Evolutionary conservation across 2,888 invertebrate genomes (phyloP).

Genomic region (Ennomos fuscantarius): DNA sequence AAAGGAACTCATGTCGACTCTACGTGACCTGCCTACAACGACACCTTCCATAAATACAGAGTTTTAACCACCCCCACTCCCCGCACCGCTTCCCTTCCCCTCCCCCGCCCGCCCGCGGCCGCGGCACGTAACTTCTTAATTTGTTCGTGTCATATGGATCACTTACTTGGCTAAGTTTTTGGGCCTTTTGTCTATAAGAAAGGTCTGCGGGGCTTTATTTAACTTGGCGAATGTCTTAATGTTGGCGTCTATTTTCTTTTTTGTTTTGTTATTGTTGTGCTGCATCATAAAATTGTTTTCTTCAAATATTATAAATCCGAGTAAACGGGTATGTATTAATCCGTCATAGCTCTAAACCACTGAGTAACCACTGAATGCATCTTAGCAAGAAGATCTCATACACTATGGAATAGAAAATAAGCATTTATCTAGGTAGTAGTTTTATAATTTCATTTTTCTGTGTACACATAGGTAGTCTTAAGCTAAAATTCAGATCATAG

Average conservation of each 20-base stretch:
- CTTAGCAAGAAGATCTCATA: no score
- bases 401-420: no score
- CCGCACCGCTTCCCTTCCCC: background rate
- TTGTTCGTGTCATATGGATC: conserved; percentile 49
- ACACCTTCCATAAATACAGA: conserved; percentile 50
- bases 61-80: conserved; percentile 40
- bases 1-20: conserved; percentile 39
- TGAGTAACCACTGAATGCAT: no score
- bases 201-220: conserved; percentile 29
- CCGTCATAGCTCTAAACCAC: no score
- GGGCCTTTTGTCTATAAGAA: conserved; percentile 33
- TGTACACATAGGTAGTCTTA: no score
- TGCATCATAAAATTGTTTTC: background rate
- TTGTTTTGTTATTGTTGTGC: conserved; percentile 17
- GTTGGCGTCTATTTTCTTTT: conserved; percentile 20
- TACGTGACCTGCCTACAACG: conserved; percentile 53
- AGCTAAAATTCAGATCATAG: no score
- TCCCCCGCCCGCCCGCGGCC: conserved; percentile 17
- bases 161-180: conserved; percentile 46
- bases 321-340: no score
- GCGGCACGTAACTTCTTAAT: conserved; percentile 52
- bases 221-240: conserved; percentile 25
- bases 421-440: no score
- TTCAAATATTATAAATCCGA: no score
- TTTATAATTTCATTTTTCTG: no score